A percentile compares a stretch with the other conserved stretches of the same genome.
Evolutionary conservation across 1,140 invertebrate species (phyloP).

Genomic region (Plutomurus gul): DNA sequence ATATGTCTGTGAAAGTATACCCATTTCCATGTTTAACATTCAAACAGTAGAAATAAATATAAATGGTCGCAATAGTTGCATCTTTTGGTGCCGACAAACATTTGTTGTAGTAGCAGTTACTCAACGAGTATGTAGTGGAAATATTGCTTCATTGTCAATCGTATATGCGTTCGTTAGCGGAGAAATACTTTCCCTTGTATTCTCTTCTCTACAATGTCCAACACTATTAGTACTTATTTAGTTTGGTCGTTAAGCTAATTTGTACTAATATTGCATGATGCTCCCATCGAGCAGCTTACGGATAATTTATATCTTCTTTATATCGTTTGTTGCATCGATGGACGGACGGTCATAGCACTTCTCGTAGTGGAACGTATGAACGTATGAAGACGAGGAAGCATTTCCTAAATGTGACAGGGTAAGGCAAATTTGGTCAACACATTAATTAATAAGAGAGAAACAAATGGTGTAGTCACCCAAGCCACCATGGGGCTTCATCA

Average conservation of each 20-base stretch:
- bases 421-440: neutral
- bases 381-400: neutral
- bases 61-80: no score
- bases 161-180: neutral
- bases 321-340: neutral
- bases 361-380: no score
- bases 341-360: neutral
- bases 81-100: no score
- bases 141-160: neutral
- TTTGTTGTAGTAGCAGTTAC: no score
- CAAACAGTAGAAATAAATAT: no score
- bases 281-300: neutral
- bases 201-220: no score
- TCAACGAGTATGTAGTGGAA: neutral
- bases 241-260: neutral
- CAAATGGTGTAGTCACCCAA: slow-evolving; percentile 17
- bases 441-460: slow-evolving; percentile 23
- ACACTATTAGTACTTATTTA: neutral
- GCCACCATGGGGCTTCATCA: neutral
- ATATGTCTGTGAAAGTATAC: no score
- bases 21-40: no score
- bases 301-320: neutral
- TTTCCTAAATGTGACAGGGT: neutral
- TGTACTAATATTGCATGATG: neutral
- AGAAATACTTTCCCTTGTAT: neutral